Percentiles rank a stretch among this genome's conserved stretches.
Evolutionary conservation across 2,113 vertebrate species (phyloP).

Genomic region (Muntiacus muntjak): DNA sequence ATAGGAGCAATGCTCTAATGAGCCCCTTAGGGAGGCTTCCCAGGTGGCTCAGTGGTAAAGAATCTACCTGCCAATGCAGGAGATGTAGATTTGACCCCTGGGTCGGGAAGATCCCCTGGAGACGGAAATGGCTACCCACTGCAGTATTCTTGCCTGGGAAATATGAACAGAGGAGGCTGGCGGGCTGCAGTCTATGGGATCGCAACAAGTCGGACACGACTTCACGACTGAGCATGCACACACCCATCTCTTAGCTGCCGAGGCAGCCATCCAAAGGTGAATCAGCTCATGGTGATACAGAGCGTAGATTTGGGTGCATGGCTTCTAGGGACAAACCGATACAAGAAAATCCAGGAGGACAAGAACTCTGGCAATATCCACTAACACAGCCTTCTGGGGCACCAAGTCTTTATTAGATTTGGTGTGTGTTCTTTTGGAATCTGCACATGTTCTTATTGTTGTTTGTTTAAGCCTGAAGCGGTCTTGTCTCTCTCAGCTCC

Average conservation of each 20-base stretch:
- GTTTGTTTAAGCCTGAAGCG: slow-evolving; percentile 57
- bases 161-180: background rate
- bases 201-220: accelerated
- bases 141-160: background rate
- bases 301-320: background rate
- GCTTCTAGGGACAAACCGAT: background rate
- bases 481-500: slow-evolving; percentile 40
- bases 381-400: background rate
- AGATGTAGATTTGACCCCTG: background rate
- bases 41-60: background rate
- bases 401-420: slow-evolving; percentile 58
- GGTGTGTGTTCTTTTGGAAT: slow-evolving; percentile 56
- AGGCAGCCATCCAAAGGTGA: background rate
- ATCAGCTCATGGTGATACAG: background rate
- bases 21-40: background rate
- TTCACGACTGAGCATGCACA: background rate
- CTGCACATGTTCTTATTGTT: slow-evolving; percentile 64
- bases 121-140: background rate
- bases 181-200: background rate
- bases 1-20: background rate
- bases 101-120: background rate
- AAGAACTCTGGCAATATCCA: background rate
- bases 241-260: background rate
- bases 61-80: background rate
- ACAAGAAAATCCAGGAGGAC: slow-evolving; percentile 1